These are phyloP conservation scores for Bolinopsis microptera DNA, from an alignment of 37 sponge, comb jelly and placozoan genomes.

Conservation along the genomic window DNA sequence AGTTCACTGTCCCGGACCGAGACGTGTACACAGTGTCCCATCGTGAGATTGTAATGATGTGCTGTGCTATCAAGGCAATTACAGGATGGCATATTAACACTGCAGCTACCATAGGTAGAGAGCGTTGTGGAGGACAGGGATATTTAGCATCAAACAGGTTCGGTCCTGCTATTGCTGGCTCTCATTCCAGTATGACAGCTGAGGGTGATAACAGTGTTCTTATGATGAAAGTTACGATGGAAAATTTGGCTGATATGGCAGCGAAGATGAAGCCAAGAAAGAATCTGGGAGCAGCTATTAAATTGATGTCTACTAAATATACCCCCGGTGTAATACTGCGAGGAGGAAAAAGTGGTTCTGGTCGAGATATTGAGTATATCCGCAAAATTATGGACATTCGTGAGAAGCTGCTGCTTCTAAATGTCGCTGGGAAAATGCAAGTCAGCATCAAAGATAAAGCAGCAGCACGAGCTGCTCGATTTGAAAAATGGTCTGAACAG, in stretches of 20 bases:
- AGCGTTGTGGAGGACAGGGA: slow-evolving; percentile 98
- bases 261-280: slow-evolving; percentile 32
- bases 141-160: slow-evolving; percentile 77
- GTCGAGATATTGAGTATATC: slow-evolving; percentile 18
- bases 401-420: neutral
- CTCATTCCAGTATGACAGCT: slow-evolving; percentile 62
- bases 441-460: neutral
- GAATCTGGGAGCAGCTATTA: neutral
- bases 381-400: neutral
- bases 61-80: slow-evolving; percentile 63
- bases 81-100: slow-evolving; percentile 55
- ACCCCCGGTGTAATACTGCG: slow-evolving; percentile 33
- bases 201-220: slow-evolving; percentile 64
- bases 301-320: neutral
- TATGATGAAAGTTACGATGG: slow-evolving; percentile 63
- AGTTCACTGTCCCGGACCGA: slow-evolving; percentile 5
- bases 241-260: slow-evolving; percentile 49
- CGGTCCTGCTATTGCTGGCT: slow-evolving; percentile 42
- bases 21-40: slow-evolving; percentile 55
- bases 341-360: neutral
- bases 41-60: slow-evolving; percentile 62
- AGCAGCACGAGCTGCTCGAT: neutral
- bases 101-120: slow-evolving; percentile 70
- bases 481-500: slow-evolving; percentile 60
- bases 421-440: slow-evolving; percentile 12